Evolutionary conservation across 2,888 invertebrate genomes (phyloP).

Genomic region (Hirudinaria manillensis): DNA sequence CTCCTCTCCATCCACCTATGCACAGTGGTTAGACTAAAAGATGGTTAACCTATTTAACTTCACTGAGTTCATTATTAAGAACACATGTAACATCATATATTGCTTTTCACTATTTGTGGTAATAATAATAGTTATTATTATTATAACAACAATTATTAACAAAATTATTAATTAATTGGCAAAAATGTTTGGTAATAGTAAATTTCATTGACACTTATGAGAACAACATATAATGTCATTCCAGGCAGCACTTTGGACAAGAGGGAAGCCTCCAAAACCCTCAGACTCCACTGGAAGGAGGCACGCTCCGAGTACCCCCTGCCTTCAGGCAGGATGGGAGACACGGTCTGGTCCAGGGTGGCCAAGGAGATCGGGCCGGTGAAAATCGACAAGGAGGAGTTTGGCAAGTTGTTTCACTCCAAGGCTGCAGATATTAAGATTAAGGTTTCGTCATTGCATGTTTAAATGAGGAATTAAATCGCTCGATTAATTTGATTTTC

Average conservation of each 20-base stretch:
- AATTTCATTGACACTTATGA: no score
- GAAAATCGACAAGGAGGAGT: conserved; percentile 78
- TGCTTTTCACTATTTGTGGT: no score
- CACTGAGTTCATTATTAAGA: no score
- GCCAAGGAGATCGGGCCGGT: conserved; percentile 54
- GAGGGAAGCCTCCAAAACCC: conserved; percentile 63
- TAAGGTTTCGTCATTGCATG: conserved; percentile 63
- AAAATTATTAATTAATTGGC: background rate
- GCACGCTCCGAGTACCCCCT: conserved; percentile 47
- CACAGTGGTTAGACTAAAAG: background rate
- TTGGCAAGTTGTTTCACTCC: conserved; percentile 94
- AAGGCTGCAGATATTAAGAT: conserved; percentile 87
- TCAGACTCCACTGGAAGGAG: conserved; percentile 96
- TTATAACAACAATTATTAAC: background rate
- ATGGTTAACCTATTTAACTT: no score
- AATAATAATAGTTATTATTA: no score
- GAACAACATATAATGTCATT: no score
- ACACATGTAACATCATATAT: no score
- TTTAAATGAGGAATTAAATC: conserved; percentile 2
- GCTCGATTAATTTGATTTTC: background rate
- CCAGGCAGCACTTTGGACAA: background rate
- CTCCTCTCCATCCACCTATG: conserved; percentile 12
- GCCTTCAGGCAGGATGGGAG: conserved; percentile 42
- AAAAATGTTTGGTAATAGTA: no score
- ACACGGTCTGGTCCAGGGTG: conserved; percentile 50